Conservation (phyloP, 2,797 vertebrate species). For the Micropoecilia bifurca region DNA sequence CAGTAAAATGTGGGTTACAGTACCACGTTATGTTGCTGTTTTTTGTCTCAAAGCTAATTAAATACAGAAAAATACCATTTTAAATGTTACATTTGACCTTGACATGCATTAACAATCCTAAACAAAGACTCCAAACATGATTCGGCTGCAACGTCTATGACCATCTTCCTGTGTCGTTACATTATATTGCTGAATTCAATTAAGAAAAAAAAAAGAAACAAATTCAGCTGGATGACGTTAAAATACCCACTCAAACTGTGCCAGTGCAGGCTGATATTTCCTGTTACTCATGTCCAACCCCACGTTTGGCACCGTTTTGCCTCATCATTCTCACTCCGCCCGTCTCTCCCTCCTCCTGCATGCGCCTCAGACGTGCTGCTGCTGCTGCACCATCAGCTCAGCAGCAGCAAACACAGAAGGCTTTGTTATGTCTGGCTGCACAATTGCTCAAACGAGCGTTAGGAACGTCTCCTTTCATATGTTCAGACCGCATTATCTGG, state of each 20-base stretch:
- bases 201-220: neutral
- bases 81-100: neutral
- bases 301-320: conserved; percentile 2
- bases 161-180: conserved; percentile 7
- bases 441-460: conserved; percentile 22
- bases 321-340: conserved; percentile 1
- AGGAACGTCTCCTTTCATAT: conserved; percentile 5
- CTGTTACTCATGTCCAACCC: conserved; percentile 15
- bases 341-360: neutral
- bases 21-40: neutral
- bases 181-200: conserved; percentile 7
- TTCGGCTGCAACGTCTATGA: neutral
- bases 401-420: conserved; percentile 20
- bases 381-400: conserved; percentile 21
- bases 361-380: neutral
- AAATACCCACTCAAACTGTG: conserved; percentile 34
- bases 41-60: neutral
- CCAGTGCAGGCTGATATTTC: conserved; percentile 10
- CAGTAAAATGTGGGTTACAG: neutral
- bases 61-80: neutral
- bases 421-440: conserved; percentile 22
- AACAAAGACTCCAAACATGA: neutral
- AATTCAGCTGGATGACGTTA: conserved; percentile 17
- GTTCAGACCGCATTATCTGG: conserved; percentile 9
- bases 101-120: neutral